Conservation (phyloP, 1,140 invertebrate genomes). For the Caenorhabditis latens region DNA sequence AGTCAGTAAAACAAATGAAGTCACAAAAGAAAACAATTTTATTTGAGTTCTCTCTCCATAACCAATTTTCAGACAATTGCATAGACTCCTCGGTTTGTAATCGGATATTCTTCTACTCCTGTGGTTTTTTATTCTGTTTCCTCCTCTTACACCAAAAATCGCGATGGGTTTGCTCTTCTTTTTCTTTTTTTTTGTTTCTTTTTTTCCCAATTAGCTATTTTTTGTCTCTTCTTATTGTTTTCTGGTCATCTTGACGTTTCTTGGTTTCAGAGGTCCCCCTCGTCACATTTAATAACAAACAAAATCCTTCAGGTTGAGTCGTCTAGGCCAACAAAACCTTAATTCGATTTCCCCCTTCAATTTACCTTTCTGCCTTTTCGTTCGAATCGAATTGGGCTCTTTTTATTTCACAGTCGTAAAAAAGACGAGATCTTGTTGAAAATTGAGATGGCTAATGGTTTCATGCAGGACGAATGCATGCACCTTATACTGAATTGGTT, state of each 20-base stretch:
- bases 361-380: conserved; percentile 29
- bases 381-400: conserved; percentile 10
- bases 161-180: not conserved
- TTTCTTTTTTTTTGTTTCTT: not conserved
- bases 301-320: conserved; percentile 33
- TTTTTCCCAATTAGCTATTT: not conserved
- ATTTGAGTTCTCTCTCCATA: not conserved
- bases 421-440: not conserved
- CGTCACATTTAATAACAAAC: conserved; percentile 48
- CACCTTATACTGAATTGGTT: conserved; percentile 24
- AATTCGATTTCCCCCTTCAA: conserved; percentile 31
- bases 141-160: conserved; percentile 30
- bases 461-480: not conserved
- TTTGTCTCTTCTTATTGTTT: not conserved
- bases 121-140: conserved; percentile 3
- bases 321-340: not conserved
- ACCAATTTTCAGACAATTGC: not conserved
- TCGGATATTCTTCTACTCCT: conserved; percentile 18
- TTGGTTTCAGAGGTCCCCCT: not conserved
- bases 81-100: conserved; percentile 3
- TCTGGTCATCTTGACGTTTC: not conserved
- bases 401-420: conserved; percentile 46
- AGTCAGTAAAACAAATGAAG: too few relatives aligned
- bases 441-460: conserved; percentile 49
- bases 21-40: too few relatives aligned